phyloP scores from a whole-genome alignment of 2,797 vertebrate species.

The Jordanella pulchra region DNA sequence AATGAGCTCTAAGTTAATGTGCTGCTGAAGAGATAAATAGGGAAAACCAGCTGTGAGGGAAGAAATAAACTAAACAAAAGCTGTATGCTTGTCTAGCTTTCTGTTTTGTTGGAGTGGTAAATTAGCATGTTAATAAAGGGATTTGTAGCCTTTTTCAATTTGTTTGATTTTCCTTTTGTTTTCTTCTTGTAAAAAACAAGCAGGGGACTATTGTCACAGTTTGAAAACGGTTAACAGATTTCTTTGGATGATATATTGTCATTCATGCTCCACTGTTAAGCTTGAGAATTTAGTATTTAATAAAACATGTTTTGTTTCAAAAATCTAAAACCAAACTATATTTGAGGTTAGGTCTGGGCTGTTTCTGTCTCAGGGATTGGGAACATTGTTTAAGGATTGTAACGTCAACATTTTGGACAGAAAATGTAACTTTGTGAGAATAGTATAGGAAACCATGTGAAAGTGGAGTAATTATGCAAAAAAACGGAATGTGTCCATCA shows the following conservation, averaged over 20 bases:
- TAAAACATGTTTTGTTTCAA: background rate
- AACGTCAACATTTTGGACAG: background rate
- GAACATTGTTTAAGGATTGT: background rate
- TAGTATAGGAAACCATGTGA: background rate
- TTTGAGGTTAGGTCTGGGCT: background rate
- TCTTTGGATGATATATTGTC: background rate
- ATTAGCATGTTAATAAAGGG: background rate
- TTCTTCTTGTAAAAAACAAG: background rate
- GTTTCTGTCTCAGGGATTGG: background rate
- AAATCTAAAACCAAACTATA: background rate
- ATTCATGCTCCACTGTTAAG: background rate
- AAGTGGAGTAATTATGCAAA: background rate
- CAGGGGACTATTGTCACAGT: background rate
- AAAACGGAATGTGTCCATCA: background rate
- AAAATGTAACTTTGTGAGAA: background rate
- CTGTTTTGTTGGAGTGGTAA: background rate
- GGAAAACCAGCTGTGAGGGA: slow-evolving; percentile 5
- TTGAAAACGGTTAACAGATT: background rate
- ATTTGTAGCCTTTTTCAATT: background rate
- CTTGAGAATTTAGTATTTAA: background rate
- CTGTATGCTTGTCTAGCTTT: background rate
- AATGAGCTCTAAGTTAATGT: slow-evolving; percentile 23
- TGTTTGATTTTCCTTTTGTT: background rate
- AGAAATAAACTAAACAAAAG: slow-evolving; percentile 7
- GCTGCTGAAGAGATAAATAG: slow-evolving; percentile 18